Evolutionary conservation across 1,140 invertebrate genomes (phyloP), one percentile per base, ranked within the genome.

Genomic region (Penaeus vannamei): DNA sequence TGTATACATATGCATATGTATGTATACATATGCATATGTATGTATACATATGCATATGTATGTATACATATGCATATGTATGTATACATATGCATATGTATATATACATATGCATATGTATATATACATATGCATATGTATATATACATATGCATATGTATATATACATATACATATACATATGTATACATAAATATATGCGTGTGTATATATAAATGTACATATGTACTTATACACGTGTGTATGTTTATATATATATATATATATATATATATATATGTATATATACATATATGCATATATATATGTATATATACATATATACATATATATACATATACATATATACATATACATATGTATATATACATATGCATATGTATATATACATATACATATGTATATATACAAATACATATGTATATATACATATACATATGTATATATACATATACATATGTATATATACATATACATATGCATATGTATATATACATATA

Each of bases 231-330:
- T 76, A 76, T 76, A 76, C n/a, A 76, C n/a, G n/a, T 76, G n/a
- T 76, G n/a, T 76, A 76, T 76, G n/a, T 76, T 26, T 76, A 76
- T 76, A 76, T 76, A 76, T 76, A 76, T 76, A 76, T 76, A 76
- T 76, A 76, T 76, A 76, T 76, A 76, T 76, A 76, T 76, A 53
- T 53, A 53, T 53, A 53, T 53, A 53, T 53, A 53, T 53, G 10
- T 53, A 53, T 53, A 53, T 53, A 53, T 53, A 53, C 10, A 53
- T 53, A 53, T 53, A n/a, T 76, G 20, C 23, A n/a, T 76, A n/a
- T 76, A 20, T 76, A n/a, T 76, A n/a, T 76, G 20, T 76, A n/a
- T 76, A n/a, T 76, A 4, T 76, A 20, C n/a, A 76, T 76, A 76
- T 26, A 76, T n/a, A 76, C n/a, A 26, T 76, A n/a, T 76, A 26